phyloP scores from a whole-genome alignment of 2,797 vertebrate genomes.

The Tapirus indicus region DNA sequence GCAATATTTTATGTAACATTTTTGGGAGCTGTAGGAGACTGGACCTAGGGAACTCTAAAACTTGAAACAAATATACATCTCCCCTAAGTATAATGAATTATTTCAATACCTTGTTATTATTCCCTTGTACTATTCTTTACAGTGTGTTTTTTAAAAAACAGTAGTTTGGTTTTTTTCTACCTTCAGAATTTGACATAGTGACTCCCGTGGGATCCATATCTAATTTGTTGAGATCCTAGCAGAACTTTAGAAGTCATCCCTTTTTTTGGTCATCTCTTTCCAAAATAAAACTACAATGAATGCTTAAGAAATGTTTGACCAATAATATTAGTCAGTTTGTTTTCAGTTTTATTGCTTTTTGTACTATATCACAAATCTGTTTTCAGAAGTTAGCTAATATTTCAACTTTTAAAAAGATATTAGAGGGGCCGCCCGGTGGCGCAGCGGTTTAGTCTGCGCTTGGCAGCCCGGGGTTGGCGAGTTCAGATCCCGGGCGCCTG shows the following conservation, averaged over 20 bases:
- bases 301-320: not conserved
- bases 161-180: not conserved
- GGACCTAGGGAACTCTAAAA: not conserved
- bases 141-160: not conserved
- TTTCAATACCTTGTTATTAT: not conserved
- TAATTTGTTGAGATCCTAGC: not conserved
- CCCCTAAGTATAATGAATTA: not conserved
- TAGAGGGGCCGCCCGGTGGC: too few relatives aligned
- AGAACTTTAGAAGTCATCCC: not conserved
- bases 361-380: not conserved
- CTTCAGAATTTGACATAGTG: not conserved
- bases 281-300: conserved; percentile 45
- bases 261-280: not conserved
- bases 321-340: not conserved
- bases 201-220: not conserved
- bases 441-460: too few relatives aligned
- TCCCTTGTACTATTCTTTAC: not conserved
- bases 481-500: too few relatives aligned
- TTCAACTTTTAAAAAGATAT: conserved; percentile 22
- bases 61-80: not conserved
- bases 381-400: conserved; percentile 42
- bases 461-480: too few relatives aligned
- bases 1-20: not conserved
- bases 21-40: not conserved
- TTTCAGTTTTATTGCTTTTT: conserved; percentile 17